A percentile compares a stretch with the other conserved stretches of the same genome.
Conservation (phyloP, 2,888 invertebrate species). For the Xanthostigma xanthostigma region DNA sequence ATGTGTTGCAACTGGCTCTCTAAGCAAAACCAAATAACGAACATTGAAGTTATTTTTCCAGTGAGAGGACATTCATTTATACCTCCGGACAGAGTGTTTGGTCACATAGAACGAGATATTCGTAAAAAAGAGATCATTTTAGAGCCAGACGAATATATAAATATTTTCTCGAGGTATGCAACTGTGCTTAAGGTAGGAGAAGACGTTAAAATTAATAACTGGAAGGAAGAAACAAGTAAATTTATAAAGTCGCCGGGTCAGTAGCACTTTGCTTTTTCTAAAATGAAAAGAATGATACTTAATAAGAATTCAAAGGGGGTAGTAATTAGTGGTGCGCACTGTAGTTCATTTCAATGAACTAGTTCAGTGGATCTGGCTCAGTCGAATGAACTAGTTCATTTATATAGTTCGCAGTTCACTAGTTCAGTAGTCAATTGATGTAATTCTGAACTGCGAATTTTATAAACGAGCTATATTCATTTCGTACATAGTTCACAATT, state of each 20-base stretch:
- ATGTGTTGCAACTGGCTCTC: constrained; percentile 16
- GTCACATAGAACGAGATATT: constrained; percentile 15
- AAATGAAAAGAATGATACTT: constrained; percentile 6
- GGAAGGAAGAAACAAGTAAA: constrained; percentile 7
- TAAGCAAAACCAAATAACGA: constrained; percentile 10
- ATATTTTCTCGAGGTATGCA: constrained; percentile 9
- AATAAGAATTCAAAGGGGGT: background rate
- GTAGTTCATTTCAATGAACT: too few species aligned
- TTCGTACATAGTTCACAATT: too few species aligned
- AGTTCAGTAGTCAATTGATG: too few species aligned
- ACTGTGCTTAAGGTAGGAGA: constrained; percentile 9
- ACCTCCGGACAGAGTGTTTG: constrained; percentile 17
- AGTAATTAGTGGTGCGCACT: too few species aligned
- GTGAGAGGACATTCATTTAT: constrained; percentile 18
- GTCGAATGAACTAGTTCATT: too few species aligned
- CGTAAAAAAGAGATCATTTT: constrained; percentile 12
- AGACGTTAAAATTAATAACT: constrained; percentile 9
- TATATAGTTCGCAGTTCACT: too few species aligned
- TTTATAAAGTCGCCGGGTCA: constrained; percentile 3
- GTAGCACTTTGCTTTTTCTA: constrained; percentile 7
- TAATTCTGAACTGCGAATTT: too few species aligned
- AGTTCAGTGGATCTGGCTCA: too few species aligned
- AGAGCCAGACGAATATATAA: constrained; percentile 11
- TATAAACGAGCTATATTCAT: too few species aligned
- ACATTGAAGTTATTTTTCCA: constrained; percentile 15